Evolutionary conservation across 1,140 invertebrate species (phyloP).

Genomic region (Achatina immaculata): DNA sequence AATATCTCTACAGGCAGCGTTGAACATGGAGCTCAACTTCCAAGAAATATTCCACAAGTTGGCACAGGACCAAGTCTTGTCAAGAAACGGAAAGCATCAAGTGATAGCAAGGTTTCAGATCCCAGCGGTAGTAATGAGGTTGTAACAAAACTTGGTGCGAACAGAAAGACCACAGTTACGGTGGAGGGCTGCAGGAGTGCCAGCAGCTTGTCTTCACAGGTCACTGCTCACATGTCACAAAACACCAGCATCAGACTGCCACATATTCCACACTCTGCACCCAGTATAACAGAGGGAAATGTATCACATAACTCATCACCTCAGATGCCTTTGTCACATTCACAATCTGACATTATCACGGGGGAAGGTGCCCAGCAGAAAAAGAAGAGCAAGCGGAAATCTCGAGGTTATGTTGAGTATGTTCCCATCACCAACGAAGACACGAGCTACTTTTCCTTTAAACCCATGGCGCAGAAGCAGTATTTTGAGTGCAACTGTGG

Average conservation of each 20-base stretch:
- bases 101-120: not conserved
- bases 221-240: not conserved
- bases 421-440: constrained; percentile 34
- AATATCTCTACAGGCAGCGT: not conserved
- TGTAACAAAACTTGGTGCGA: not conserved
- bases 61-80: not conserved
- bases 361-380: not conserved
- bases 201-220: not conserved
- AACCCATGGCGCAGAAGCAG: constrained; percentile 30
- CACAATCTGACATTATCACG: not conserved
- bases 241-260: not conserved
- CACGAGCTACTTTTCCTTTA: not conserved
- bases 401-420: constrained; percentile 27
- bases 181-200: not conserved
- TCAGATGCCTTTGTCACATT: not conserved
- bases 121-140: not conserved
- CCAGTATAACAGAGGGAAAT: not conserved
- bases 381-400: constrained; percentile 31
- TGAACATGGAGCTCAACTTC: not conserved
- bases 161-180: not conserved
- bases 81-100: not conserved
- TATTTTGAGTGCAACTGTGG: constrained; percentile 68
- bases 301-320: not conserved
- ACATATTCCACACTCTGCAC: not conserved
- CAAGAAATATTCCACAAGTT: not conserved